These are phyloP conservation scores for Ophioderma brevispina DNA, from an alignment of 35 echinoderm and acorn worm species.

Conservation along the genomic window DNA sequence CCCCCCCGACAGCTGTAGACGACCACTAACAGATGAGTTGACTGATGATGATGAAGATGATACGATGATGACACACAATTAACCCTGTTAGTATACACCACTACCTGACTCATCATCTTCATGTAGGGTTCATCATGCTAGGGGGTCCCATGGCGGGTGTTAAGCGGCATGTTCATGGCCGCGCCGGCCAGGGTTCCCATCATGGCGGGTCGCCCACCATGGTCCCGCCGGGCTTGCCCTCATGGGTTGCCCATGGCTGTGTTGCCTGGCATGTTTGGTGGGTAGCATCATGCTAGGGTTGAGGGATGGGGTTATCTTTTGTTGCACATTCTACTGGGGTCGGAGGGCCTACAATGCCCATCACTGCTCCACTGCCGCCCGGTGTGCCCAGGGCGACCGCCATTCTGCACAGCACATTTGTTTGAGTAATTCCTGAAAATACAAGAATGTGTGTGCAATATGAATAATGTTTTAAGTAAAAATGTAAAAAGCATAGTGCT, in stretches of 20 bases:
- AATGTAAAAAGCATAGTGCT: no score
- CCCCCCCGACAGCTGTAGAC: no score
- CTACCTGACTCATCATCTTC: no score
- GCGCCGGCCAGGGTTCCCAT: no score
- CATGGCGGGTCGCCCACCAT: background rate
- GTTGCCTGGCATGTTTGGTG: background rate
- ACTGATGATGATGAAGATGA: no score
- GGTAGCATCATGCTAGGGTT: background rate
- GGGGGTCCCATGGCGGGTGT: background rate
- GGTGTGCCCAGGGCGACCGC: constrained; percentile 42
- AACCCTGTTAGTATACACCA: no score
- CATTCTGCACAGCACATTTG: constrained; percentile 38
- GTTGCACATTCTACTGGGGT: constrained; percentile 96
- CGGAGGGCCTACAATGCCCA: constrained; percentile 97
- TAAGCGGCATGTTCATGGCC: background rate
- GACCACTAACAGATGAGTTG: no score
- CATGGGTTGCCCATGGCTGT: background rate
- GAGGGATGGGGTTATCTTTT: constrained; percentile 25
- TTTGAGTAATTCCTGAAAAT: constrained; percentile 83
- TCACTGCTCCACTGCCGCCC: constrained; percentile 74
- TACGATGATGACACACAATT: no score
- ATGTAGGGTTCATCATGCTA: background rate
- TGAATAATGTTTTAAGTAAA: no score
- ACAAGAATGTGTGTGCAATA: no score
- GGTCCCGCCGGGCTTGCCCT: no score